Conservation (phyloP, 2,888 invertebrate genomes). For the Acleris emargana region DNA sequence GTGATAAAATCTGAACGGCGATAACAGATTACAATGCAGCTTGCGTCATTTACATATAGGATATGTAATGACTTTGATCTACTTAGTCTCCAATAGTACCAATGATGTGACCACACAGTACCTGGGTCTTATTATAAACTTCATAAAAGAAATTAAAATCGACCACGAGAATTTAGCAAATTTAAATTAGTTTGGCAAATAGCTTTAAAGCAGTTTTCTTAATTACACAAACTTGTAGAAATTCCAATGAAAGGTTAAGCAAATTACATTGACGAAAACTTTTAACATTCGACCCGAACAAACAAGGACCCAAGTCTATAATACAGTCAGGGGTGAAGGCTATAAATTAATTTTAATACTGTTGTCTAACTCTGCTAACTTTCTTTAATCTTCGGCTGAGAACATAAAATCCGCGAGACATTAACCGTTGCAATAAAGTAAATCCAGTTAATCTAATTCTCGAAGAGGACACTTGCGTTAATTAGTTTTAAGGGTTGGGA, state of each 20-base stretch:
- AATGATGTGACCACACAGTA: too few relatives aligned
- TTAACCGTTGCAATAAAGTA: conserved; percentile 35
- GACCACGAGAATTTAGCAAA: not conserved
- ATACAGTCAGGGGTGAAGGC: conserved; percentile 38
- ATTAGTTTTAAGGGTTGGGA: conserved; percentile 27
- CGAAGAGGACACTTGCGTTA: conserved; percentile 3
- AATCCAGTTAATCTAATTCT: conserved; percentile 19
- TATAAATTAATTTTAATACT: conserved; percentile 41
- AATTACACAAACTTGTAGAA: conserved; percentile 22
- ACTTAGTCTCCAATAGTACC: not conserved
- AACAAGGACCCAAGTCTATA: conserved; percentile 39
- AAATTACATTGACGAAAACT: conserved; percentile 27
- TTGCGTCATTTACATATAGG: conserved; percentile 19
- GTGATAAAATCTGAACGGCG: conserved; percentile 21
- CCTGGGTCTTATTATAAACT: too few relatives aligned
- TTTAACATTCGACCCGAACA: conserved; percentile 42
- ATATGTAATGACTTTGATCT: conserved; percentile 1
- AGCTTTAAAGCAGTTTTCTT: not conserved
- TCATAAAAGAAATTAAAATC: too few relatives aligned
- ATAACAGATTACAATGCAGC: conserved; percentile 19
- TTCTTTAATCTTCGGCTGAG: conserved; percentile 38
- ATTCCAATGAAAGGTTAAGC: conserved; percentile 23
- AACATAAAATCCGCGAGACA: conserved; percentile 36
- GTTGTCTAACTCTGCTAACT: conserved; percentile 38
- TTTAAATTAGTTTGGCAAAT: conserved; percentile 1